Conservation (phyloP, 2,797 vertebrate species). For the Macroramphosus scolopax region DNA sequence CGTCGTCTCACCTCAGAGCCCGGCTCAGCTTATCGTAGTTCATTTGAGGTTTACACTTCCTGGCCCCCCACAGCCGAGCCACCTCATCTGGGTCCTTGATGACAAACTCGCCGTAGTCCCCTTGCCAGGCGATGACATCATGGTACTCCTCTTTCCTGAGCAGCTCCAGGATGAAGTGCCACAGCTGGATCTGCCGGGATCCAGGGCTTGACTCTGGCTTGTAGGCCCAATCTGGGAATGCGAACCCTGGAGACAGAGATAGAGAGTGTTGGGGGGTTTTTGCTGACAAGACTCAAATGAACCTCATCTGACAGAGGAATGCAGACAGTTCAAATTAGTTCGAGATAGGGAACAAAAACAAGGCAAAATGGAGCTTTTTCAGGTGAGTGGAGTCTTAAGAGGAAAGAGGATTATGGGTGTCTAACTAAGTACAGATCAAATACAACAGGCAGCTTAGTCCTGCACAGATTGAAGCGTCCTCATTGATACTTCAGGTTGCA, state of each 20-base stretch:
- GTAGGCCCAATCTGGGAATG: conserved; percentile 93
- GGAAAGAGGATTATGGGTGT: conserved; percentile 45
- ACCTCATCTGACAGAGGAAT: too few species aligned
- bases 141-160: conserved; percentile 90
- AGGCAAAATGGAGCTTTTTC: conserved; percentile 21
- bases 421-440: conserved; percentile 32
- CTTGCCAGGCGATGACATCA: conserved; percentile 92
- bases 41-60: conserved; percentile 94
- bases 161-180: conserved; percentile 93
- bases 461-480: conserved; percentile 20
- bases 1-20: conserved; percentile 80
- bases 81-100: conserved; percentile 93
- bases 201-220: conserved; percentile 90
- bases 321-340: too few species aligned
- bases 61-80: conserved; percentile 89
- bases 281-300: too few species aligned
- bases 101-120: conserved; percentile 92
- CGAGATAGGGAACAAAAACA: too few species aligned
- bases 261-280: conserved; percentile 9
- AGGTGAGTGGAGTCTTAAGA: conserved; percentile 32
- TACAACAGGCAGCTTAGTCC: conserved; percentile 25
- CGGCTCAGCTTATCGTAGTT: conserved; percentile 93
- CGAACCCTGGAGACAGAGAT: conserved; percentile 74
- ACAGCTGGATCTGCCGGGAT: conserved; percentile 91
- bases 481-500: conserved; percentile 24